A percentile compares a stretch with the other conserved stretches of the same genome.
Evolutionary conservation across 2,113 vertebrate species (phyloP).

Genomic region (Ochotona curzoniae): DNA sequence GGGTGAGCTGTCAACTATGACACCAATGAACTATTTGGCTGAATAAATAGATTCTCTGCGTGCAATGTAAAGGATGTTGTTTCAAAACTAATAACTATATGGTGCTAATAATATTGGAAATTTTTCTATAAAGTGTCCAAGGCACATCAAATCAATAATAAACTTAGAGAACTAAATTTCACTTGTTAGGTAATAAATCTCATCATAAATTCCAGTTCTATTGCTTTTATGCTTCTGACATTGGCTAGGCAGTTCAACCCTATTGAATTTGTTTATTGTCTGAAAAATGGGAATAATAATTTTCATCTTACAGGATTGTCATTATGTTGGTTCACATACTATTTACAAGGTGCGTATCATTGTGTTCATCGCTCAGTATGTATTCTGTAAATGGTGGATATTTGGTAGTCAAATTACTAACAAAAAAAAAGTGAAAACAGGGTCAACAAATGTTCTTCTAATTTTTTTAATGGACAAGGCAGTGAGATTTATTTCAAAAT

Average conservation of each 20-base stretch:
- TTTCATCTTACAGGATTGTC: neutral
- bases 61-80: slow-evolving; percentile 33
- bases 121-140: slow-evolving; percentile 23
- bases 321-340: neutral
- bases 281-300: slow-evolving; percentile 14
- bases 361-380: neutral
- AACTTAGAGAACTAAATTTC: slow-evolving; percentile 49
- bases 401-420: slow-evolving; percentile 36
- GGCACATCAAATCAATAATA: slow-evolving; percentile 30
- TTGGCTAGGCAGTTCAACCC: slow-evolving; percentile 10
- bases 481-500: no score
- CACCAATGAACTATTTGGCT: slow-evolving; percentile 66
- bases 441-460: neutral
- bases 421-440: neutral
- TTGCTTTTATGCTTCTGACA: neutral
- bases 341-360: neutral
- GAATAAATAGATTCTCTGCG: slow-evolving; percentile 64
- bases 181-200: slow-evolving; percentile 1
- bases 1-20: slow-evolving; percentile 56
- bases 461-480: no score
- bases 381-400: neutral
- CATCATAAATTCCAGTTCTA: neutral
- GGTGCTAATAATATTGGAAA: slow-evolving; percentile 29
- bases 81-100: slow-evolving; percentile 56
- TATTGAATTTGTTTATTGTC: slow-evolving; percentile 20